phyloP scores from a whole-genome alignment of 2,888 invertebrate species.

The Epinotia nisella region DNA sequence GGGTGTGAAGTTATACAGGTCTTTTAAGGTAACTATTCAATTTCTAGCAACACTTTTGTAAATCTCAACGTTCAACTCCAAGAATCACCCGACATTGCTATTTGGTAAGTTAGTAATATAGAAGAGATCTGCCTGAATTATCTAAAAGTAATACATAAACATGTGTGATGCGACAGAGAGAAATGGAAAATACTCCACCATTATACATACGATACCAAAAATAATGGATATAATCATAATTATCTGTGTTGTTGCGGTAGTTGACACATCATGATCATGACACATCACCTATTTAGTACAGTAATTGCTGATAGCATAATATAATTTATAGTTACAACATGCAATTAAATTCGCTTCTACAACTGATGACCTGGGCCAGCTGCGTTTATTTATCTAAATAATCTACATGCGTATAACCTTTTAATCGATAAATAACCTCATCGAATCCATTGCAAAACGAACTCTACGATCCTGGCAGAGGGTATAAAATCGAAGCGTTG shows the following conservation, averaged over 20 bases:
- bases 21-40: background rate
- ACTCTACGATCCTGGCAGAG: background rate
- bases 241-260: background rate
- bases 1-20: background rate
- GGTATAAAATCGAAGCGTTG: background rate
- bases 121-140: no score
- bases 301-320: constrained; percentile 26
- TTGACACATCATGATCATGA: constrained; percentile 23
- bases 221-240: background rate
- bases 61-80: no score
- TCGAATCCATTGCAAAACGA: background rate
- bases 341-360: constrained; percentile 47
- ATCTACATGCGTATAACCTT: constrained; percentile 18
- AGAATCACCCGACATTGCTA: no score
- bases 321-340: constrained; percentile 34
- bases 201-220: background rate
- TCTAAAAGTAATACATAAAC: no score
- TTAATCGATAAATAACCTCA: background rate
- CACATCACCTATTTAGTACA: constrained; percentile 26
- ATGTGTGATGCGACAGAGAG: no score
- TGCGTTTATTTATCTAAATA: constrained; percentile 43
- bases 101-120: no score
- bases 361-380: constrained; percentile 47
- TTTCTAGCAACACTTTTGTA: no score
- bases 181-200: no score